Conservation (phyloP, 2,113 vertebrate species). For the Capreolus pygargus region DNA sequence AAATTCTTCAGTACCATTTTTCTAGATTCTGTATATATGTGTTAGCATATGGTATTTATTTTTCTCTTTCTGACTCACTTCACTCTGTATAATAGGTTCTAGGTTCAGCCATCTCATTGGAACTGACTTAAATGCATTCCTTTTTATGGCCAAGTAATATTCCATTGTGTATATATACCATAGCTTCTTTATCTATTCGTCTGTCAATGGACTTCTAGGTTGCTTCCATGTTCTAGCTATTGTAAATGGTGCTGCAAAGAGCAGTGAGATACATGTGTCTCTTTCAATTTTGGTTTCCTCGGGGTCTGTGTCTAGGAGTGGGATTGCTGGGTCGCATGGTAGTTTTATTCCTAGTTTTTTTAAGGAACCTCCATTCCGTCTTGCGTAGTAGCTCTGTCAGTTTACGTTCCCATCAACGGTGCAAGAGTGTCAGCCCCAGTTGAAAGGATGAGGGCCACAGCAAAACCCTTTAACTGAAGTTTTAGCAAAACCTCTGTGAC, state of each 20-base stretch:
- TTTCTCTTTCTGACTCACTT: not conserved
- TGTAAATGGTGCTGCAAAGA: not conserved
- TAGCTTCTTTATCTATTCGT: not conserved
- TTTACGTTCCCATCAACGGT: not conserved
- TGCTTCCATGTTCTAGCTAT: not conserved
- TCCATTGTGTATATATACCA: not conserved
- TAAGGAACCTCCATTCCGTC: not conserved
- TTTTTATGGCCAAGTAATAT: not conserved
- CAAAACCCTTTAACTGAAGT: not conserved
- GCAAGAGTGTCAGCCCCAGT: not conserved
- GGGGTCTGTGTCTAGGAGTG: not conserved
- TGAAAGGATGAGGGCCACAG: not conserved
- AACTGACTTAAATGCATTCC: not conserved
- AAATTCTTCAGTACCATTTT: not conserved
- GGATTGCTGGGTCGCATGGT: not conserved
- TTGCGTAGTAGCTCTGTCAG: not conserved
- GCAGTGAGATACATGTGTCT: not conserved
- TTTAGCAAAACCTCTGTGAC: not conserved
- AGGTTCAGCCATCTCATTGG: not conserved
- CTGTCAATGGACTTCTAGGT: not conserved
- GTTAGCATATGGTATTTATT: not conserved
- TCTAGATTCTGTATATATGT: not conserved
- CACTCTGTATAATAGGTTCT: not conserved
- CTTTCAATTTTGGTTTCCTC: not conserved
- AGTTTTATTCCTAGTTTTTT: not conserved